A percentile compares a stretch with the other conserved stretches of the same genome.
phyloP scores from a whole-genome alignment of 1,140 invertebrate species.

The Zaprionus capensis region DNA sequence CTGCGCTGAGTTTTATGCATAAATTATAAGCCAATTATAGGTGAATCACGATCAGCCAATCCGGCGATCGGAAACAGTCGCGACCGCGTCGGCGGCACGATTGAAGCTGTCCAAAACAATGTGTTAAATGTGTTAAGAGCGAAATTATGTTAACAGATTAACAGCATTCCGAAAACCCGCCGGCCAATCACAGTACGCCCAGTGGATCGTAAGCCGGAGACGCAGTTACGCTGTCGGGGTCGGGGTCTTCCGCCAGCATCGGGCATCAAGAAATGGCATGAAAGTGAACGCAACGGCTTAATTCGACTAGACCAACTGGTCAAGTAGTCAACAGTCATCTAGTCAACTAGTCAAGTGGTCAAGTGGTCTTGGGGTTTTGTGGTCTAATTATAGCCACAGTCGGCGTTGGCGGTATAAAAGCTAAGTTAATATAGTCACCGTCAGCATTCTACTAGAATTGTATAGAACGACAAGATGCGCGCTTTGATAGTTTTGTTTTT shows the following conservation, averaged over 20 bases:
- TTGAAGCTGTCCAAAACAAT: slow-evolving; percentile 77
- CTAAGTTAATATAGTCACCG: slow-evolving; percentile 62
- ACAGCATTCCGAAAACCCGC: slow-evolving; percentile 73
- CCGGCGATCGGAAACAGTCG: slow-evolving; percentile 51
- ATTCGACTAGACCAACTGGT: slow-evolving; percentile 66
- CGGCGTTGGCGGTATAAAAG: slow-evolving; percentile 79
- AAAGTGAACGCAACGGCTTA: slow-evolving; percentile 51
- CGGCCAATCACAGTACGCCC: slow-evolving; percentile 50
- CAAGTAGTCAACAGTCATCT: slow-evolving; percentile 45
- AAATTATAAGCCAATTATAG: slow-evolving; percentile 82
- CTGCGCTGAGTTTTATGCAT: slow-evolving; percentile 59
- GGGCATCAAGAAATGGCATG: slow-evolving; percentile 35
- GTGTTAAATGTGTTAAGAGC: slow-evolving; percentile 83
- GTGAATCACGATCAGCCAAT: slow-evolving; percentile 72
- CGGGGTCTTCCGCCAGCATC: slow-evolving; percentile 35
- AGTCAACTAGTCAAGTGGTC: slow-evolving; percentile 45
- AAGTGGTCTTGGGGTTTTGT: slow-evolving; percentile 27
- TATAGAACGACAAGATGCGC: slow-evolving; percentile 58
- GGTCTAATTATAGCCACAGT: slow-evolving; percentile 57
- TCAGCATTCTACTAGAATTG: slow-evolving; percentile 68
- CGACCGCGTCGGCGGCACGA: slow-evolving; percentile 55
- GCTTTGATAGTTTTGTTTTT: slow-evolving; percentile 68
- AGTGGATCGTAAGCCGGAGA: slow-evolving; percentile 23
- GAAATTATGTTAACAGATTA: slow-evolving; percentile 83
- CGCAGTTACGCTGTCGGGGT: slow-evolving; percentile 18